A percentile compares a stretch with the other conserved stretches of the same genome.
These are phyloP conservation scores for Orchestes rusci DNA, from an alignment of 2,888 invertebrate species.

Conservation along the genomic window DNA sequence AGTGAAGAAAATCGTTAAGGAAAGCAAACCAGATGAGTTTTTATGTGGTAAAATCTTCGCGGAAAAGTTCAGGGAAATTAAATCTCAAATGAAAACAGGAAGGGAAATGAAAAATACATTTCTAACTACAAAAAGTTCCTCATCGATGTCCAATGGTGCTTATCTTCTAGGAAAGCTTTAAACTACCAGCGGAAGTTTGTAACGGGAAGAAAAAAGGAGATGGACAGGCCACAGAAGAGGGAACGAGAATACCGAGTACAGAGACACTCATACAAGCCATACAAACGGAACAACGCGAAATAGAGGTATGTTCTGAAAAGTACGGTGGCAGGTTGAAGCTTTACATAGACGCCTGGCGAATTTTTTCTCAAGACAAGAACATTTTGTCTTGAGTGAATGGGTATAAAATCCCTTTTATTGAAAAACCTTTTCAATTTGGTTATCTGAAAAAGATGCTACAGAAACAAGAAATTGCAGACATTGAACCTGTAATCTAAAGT, in stretches of 20 bases:
- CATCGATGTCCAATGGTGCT: constrained; percentile 2
- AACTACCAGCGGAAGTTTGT: constrained; percentile 1
- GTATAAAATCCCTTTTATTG: constrained; percentile 7
- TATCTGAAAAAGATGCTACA: neutral
- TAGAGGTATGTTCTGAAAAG: neutral
- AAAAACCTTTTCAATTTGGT: neutral
- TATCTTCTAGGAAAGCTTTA: too few relatives aligned
- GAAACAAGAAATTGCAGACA: too few relatives aligned
- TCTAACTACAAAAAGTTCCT: neutral
- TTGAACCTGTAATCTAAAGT: too few relatives aligned
- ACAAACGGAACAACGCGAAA: neutral
- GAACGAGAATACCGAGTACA: neutral
- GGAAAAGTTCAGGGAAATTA: constrained; percentile 12
- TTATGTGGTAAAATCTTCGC: constrained; percentile 14
- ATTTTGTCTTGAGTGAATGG: constrained; percentile 6
- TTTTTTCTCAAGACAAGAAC: constrained; percentile 3
- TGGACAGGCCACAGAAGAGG: neutral
- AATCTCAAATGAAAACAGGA: constrained; percentile 8
- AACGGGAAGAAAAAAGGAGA: neutral
- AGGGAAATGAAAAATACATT: constrained; percentile 7
- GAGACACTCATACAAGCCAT: neutral
- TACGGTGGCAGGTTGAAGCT: constrained; percentile 1
- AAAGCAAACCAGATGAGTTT: constrained; percentile 13
- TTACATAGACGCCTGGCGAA: constrained; percentile 1
- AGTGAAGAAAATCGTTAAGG: constrained; percentile 11